Percentiles rank a stretch among this genome's conserved stretches.
These are phyloP conservation scores for Diogma glabrata DNA, from an alignment of 2,888 invertebrate genomes.

Conservation along the genomic window DNA sequence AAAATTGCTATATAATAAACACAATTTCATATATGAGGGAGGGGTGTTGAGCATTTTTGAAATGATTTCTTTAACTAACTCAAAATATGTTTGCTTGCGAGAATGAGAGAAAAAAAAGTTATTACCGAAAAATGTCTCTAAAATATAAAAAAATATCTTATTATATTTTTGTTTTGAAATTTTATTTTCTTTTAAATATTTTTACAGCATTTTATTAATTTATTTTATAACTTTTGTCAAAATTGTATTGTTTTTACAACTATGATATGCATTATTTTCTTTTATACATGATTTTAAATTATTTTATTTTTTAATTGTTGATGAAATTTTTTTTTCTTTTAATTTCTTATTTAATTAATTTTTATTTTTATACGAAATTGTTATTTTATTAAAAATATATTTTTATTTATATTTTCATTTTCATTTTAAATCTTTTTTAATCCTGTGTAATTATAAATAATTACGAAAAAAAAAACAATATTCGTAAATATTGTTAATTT, in stretches of 20 bases:
- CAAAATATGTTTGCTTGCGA: no score
- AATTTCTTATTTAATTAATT: conserved; percentile 1
- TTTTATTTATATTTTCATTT: not conserved
- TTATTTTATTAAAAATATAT: not conserved
- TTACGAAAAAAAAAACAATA: not conserved
- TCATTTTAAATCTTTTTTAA: not conserved
- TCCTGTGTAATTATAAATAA: not conserved
- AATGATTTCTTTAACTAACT: no score
- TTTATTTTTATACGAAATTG: not conserved
- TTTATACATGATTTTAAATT: no score
- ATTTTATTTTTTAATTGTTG: conserved; percentile 11
- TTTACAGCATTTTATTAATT: conserved; percentile 33
- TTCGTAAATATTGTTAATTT: no score
- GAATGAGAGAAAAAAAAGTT: no score
- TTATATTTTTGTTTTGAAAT: no score
- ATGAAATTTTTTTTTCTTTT: conserved; percentile 10
- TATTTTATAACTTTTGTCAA: conserved; percentile 58
- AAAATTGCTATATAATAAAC: no score
- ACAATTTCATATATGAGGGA: no score
- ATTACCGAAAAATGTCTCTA: no score
- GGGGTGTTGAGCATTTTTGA: no score
- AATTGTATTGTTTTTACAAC: conserved; percentile 72
- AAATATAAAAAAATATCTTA: no score
- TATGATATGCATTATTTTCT: conserved; percentile 73
- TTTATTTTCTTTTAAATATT: conserved; percentile 25